Conservation (phyloP, 2,888 invertebrate species). For the Theodoxus fluviatilis region DNA sequence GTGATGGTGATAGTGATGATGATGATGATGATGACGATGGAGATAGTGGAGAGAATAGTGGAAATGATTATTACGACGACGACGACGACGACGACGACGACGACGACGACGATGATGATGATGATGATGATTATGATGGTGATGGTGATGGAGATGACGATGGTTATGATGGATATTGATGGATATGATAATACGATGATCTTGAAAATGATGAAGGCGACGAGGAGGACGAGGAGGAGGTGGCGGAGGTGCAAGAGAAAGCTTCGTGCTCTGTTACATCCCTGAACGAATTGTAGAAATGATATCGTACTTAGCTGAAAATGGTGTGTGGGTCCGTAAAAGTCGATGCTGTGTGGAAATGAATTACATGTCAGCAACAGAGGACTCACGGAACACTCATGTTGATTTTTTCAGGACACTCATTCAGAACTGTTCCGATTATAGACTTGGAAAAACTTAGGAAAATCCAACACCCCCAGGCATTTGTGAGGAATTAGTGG, state of each 20-base stretch:
- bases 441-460: too few species aligned
- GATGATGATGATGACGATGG: neutral
- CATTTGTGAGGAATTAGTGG: too few species aligned
- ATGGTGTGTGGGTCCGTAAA: too few species aligned
- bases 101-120: neutral
- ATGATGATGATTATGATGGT: neutral
- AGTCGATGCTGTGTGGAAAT: too few species aligned
- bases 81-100: neutral
- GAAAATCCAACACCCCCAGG: too few species aligned
- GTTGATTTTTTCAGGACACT: too few species aligned
- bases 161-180: neutral
- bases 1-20: neutral
- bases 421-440: too few species aligned
- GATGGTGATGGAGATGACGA: neutral
- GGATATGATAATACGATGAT: neutral
- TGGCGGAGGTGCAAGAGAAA: neutral
- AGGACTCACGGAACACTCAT: too few species aligned
- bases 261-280: too few species aligned
- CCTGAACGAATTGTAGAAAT: too few species aligned
- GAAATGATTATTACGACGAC: neutral
- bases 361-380: too few species aligned
- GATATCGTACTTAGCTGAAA: too few species aligned
- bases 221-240: constrained; percentile 8
- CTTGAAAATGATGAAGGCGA: constrained; percentile 20
- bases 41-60: neutral